Percentiles rank a stretch among this genome's conserved stretches.
phyloP scores from a whole-genome alignment of 2,888 invertebrate species.

The Agonum fuliginosum region DNA sequence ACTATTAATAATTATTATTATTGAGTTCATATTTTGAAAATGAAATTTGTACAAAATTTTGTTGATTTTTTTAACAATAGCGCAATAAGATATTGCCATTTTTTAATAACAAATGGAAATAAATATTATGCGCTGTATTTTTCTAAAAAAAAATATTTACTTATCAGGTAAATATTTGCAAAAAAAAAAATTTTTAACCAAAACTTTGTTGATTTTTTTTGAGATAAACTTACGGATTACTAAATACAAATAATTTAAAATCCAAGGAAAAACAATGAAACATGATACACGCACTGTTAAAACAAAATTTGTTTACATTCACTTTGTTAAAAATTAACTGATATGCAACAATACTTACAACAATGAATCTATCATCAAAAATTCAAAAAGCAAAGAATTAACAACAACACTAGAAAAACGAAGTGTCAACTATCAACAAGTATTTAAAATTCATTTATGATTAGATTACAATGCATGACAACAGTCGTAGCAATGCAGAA shows the following conservation, averaged over 20 bases:
- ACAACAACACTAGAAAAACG: not conserved
- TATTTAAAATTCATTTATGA: not conserved
- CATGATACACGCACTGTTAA: not conserved
- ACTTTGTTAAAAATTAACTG: not conserved
- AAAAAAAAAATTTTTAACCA: too few relatives aligned
- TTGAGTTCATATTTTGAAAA: too few relatives aligned
- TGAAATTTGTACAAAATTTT: too few relatives aligned
- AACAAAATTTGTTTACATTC: not conserved
- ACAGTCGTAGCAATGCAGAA: not conserved
- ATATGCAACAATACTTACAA: slow-evolving; percentile 29
- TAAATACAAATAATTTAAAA: not conserved
- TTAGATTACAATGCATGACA: not conserved
- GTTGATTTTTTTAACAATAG: too few relatives aligned
- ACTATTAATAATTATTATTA: too few relatives aligned
- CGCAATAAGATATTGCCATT: too few relatives aligned
- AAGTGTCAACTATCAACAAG: not conserved
- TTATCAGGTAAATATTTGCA: too few relatives aligned
- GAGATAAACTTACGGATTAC: not conserved
- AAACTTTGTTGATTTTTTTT: not conserved
- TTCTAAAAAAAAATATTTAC: too few relatives aligned
- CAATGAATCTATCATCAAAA: not conserved
- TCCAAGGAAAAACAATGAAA: not conserved
- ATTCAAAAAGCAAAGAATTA: not conserved
- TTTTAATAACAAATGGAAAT: too few relatives aligned
- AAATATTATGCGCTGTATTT: too few relatives aligned